phyloP scores from a whole-genome alignment of 2,113 vertebrate species.

The Bagarius yarrelli region DNA sequence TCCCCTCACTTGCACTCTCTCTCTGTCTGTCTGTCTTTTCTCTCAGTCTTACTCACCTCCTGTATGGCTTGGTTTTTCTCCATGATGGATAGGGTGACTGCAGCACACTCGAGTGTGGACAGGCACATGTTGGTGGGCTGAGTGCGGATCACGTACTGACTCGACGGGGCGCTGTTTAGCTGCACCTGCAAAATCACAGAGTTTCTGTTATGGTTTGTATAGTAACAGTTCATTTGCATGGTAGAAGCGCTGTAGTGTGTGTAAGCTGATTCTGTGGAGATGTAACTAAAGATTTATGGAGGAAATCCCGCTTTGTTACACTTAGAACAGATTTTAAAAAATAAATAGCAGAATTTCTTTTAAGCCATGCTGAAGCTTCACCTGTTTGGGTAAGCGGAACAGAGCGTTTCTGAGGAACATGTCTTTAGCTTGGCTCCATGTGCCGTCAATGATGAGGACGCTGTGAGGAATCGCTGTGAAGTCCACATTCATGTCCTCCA shows the following conservation, averaged over 20 bases:
- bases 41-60: conserved; percentile 75
- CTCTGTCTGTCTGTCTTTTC: not conserved
- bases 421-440: conserved; percentile 97
- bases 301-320: not conserved
- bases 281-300: not conserved
- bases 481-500: conserved; percentile 76
- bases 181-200: conserved; percentile 77
- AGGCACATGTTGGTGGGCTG: conserved; percentile 92
- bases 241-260: not conserved
- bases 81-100: conserved; percentile 82
- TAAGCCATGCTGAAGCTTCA: conserved; percentile 52
- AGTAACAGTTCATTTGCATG: not conserved
- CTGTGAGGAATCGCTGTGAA: conserved; percentile 68
- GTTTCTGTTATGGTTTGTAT: not conserved
- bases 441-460: conserved; percentile 92
- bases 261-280: not conserved
- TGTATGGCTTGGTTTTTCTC: conserved; percentile 85
- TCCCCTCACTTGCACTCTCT: not conserved
- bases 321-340: not conserved
- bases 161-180: conserved; percentile 81
- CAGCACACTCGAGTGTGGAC: conserved; percentile 95
- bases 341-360: not conserved
- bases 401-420: conserved; percentile 94
- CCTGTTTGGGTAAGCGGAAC: conserved; percentile 89
- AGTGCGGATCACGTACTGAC: conserved; percentile 94